Percentiles rank a stretch among this genome's conserved stretches.
Evolutionary conservation across 2,113 vertebrate species (phyloP).

Genomic region (Corythaixoides concolor): DNA sequence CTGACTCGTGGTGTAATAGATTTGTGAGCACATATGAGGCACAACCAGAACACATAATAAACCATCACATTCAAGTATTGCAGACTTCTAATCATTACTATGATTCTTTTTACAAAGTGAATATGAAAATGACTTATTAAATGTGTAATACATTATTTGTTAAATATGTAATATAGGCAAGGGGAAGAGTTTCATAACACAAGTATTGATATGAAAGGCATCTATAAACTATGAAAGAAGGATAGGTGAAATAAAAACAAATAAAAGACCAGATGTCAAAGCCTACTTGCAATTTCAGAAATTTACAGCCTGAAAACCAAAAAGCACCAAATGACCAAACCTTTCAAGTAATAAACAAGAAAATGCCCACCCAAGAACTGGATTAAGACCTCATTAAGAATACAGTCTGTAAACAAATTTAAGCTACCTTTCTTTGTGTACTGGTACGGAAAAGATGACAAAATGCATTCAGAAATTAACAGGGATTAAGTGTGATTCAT

Average conservation of each 20-base stretch:
- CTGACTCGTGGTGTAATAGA: rapidly evolving
- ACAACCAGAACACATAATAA: neutral
- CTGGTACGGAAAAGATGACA: neutral
- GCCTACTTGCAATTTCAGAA: neutral
- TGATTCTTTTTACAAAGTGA: neutral
- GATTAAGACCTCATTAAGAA: neutral
- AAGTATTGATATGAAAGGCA: neutral
- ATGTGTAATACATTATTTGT: neutral
- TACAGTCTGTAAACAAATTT: neutral
- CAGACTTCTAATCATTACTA: neutral
- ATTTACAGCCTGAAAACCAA: neutral
- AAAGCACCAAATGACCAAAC: neutral
- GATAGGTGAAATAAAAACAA: neutral
- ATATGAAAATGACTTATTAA: neutral
- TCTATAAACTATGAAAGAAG: neutral
- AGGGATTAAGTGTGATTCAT: neutral
- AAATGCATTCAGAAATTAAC: neutral
- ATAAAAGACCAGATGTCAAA: neutral
- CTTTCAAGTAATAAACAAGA: neutral
- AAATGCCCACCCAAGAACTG: neutral
- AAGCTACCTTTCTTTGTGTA: neutral
- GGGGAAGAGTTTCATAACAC: neutral
- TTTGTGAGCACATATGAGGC: neutral
- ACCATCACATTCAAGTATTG: neutral
- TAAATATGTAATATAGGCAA: neutral